Evolutionary conservation across 2,888 invertebrate species (phyloP).

Genomic region (Platerodrilus igneus): DNA sequence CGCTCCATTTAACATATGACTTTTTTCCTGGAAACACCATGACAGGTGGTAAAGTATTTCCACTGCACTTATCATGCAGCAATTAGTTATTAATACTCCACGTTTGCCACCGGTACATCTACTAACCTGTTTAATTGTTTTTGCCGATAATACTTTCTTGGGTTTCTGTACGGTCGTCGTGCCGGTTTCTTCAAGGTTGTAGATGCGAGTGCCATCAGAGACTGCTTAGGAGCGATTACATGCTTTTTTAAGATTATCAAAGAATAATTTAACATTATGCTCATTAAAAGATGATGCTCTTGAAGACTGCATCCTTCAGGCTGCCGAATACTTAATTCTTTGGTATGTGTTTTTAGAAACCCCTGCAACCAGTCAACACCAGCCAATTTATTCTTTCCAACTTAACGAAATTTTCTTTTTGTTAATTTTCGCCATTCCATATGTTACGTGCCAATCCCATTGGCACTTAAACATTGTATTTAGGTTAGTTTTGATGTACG

Average conservation of each 20-base stretch:
- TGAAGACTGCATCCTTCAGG: no score
- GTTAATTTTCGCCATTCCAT: constrained; percentile 20
- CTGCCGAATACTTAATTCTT: constrained; percentile 15
- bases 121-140: no score
- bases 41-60: no score
- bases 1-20: no score
- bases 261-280: constrained; percentile 26
- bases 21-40: no score
- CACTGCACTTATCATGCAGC: no score
- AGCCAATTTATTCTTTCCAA: constrained; percentile 17
- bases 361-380: constrained; percentile 23
- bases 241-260: constrained; percentile 11
- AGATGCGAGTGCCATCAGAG: constrained; percentile 21
- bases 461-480: no score
- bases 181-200: constrained; percentile 30
- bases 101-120: no score
- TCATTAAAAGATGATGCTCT: constrained; percentile 28
- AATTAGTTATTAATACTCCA: no score
- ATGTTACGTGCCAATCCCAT: no score
- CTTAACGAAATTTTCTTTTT: constrained; percentile 3
- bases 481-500: no score
- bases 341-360: constrained; percentile 24
- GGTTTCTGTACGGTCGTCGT: constrained; percentile 27
- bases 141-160: constrained; percentile 27
- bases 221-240: constrained; percentile 16